A percentile compares a stretch with the other conserved stretches of the same genome.
phyloP scores from a whole-genome alignment of 2,888 invertebrate genomes.

The Sipha maydis region DNA sequence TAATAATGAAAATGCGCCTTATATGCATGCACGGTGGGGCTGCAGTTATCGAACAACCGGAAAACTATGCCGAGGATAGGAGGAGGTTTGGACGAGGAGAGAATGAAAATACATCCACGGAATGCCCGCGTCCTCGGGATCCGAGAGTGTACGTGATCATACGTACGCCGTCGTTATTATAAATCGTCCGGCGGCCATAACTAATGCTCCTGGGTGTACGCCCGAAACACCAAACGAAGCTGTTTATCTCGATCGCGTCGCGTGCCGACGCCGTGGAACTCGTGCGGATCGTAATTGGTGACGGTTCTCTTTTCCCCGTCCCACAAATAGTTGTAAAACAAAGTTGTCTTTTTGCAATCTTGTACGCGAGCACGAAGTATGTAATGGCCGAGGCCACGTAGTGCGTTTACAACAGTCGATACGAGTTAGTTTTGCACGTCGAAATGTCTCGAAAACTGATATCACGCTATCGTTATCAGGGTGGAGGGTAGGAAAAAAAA shows the following conservation, averaged over 20 bases:
- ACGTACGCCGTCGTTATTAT: background rate
- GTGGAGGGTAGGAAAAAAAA: too few species aligned
- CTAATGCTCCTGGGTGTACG: background rate
- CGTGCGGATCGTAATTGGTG: background rate
- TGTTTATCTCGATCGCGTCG: conserved; percentile 32
- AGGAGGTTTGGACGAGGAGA: background rate
- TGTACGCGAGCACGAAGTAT: too few species aligned
- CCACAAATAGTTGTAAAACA: too few species aligned
- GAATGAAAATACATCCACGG: background rate
- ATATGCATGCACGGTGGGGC: too few species aligned
- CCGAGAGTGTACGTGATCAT: background rate
- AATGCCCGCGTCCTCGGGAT: background rate
- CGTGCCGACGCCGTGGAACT: background rate
- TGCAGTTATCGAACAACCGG: too few species aligned
- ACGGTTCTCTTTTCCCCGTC: background rate
- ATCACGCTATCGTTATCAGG: too few species aligned
- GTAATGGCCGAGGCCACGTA: too few species aligned
- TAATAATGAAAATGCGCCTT: too few species aligned
- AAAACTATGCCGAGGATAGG: background rate
- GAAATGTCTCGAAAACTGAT: too few species aligned
- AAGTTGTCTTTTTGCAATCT: too few species aligned
- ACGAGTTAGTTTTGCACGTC: too few species aligned
- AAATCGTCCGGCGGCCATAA: background rate
- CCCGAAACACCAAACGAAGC: conserved; percentile 42
- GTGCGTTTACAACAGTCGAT: too few species aligned